Evolutionary conservation across 1,140 invertebrate species (phyloP), one percentile per base, ranked within the genome.

Genomic region (Melanaphis sacchari): DNA sequence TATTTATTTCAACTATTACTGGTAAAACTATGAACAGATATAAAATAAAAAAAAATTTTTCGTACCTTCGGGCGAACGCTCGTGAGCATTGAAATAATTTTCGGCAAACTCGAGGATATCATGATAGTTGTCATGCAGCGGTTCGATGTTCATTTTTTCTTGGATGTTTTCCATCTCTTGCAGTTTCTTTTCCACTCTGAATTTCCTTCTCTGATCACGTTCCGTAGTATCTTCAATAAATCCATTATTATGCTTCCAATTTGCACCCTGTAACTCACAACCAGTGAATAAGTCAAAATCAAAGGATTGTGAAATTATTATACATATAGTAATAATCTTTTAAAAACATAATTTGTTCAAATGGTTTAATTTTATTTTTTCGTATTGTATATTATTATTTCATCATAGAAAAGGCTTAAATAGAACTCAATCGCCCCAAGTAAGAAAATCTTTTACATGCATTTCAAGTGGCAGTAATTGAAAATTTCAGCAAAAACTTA

Each of bases 101-200:
- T 99, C 98, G 26, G 98, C 99, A 96, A 98, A 99, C 94, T 99
- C 98, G 1, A 98, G 96, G 94, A 99, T 97, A 94, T 99, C 98
- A 94, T 97, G 98, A 94, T 97, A 96, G 31, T 94, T 94, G n/a
- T 95, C 95, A 85, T 94, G 94, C 2, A 94, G 66, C 0, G 91
- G 91, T 40, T 93, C 91, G 46, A 94, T 94, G 91, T 94, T 94
- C 90, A 96, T 95, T 26, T 95, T 95, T 93, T 96, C 96, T 88
- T 96, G 95, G 24, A 95, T 95, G 93, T 94, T 95, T 93, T 96
- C 96, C 94, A 98, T 95, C 95, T 98, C 98, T 94, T 97, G 97
- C 24, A 99, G 95, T 94, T 98, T 98, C 66, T 97, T 97, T 94
- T 98, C 98, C 1, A 99, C 97, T 36, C 98, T 96, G 94, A 97